These are phyloP conservation scores for Subacronicta megacephala DNA, from an alignment of 2,888 invertebrate species.

Conservation along the genomic window DNA sequence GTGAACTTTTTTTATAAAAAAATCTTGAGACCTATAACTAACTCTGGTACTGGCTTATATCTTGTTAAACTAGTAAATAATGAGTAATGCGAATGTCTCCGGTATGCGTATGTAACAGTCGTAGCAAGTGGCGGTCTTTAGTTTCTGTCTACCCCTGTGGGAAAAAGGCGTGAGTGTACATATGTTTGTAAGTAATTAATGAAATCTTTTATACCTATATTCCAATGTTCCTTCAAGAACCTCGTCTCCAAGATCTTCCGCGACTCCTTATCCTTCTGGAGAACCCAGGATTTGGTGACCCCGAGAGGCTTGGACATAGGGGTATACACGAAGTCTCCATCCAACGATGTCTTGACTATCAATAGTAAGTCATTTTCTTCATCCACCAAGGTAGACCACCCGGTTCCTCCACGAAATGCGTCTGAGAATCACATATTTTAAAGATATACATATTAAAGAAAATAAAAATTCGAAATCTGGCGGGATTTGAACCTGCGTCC, in stretches of 20 bases:
- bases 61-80: too few species aligned
- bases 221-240: neutral
- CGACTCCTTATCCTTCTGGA: neutral
- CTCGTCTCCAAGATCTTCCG: accelerated
- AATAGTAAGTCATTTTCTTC: slow-evolving; percentile 37
- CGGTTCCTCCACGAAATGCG: slow-evolving; percentile 35
- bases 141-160: too few species aligned
- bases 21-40: too few species aligned
- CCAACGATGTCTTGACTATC: slow-evolving; percentile 30
- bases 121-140: too few species aligned
- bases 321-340: slow-evolving; percentile 27
- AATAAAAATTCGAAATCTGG: neutral
- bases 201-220: slow-evolving; percentile 26
- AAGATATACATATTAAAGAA: too few species aligned
- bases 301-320: neutral
- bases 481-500: too few species aligned
- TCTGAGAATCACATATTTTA: slow-evolving; percentile 18
- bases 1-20: too few species aligned
- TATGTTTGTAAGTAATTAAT: neutral
- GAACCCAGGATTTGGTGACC: slow-evolving; percentile 13
- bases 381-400: slow-evolving; percentile 47
- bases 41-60: too few species aligned
- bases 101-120: too few species aligned
- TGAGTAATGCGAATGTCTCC: too few species aligned
- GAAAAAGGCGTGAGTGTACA: too few species aligned